Evolutionary conservation across 2,888 invertebrate genomes (phyloP).

Genomic region (Latrodectus hesperus): DNA sequence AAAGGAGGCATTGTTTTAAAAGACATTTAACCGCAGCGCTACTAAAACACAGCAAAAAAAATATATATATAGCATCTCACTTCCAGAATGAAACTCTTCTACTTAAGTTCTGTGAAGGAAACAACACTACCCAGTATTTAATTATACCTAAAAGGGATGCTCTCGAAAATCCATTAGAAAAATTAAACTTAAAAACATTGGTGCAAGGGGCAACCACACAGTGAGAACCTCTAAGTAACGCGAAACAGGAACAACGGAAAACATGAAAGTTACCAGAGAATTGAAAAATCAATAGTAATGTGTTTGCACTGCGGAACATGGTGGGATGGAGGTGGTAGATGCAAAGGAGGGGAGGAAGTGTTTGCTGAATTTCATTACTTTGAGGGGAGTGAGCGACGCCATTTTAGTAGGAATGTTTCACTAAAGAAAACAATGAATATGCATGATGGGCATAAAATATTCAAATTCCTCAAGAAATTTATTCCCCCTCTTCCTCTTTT

Average conservation of each 20-base stretch:
- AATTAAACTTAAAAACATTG: conserved; percentile 56
- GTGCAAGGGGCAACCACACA: neutral
- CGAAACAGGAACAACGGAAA: conserved; percentile 2
- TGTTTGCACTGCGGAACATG: neutral
- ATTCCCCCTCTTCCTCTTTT: neutral
- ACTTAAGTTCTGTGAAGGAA: conserved; percentile 30
- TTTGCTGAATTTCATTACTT: conserved; percentile 45
- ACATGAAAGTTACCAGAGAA: neutral
- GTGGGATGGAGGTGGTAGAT: neutral
- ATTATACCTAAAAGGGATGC: conserved; percentile 52
- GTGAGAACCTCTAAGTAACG: neutral
- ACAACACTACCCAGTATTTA: conserved; percentile 47
- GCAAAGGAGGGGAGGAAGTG: neutral
- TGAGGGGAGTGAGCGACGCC: conserved; percentile 14
- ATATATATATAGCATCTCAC: neutral
- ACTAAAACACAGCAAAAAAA: conserved; percentile 15
- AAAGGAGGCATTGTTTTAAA: conserved; percentile 39
- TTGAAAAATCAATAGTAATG: conserved; percentile 32
- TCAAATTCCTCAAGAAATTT: neutral
- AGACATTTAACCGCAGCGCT: conserved; percentile 41
- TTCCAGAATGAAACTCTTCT: neutral
- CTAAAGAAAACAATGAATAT: conserved; percentile 39
- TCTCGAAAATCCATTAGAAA: conserved; percentile 54
- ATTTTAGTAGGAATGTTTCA: conserved; percentile 34
- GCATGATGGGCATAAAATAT: conserved; percentile 20